Evolutionary conservation across 2,113 vertebrate species (phyloP), one percentile per base, ranked within the genome.

Genomic region (Rhegmatorhina hoffmannsi): DNA sequence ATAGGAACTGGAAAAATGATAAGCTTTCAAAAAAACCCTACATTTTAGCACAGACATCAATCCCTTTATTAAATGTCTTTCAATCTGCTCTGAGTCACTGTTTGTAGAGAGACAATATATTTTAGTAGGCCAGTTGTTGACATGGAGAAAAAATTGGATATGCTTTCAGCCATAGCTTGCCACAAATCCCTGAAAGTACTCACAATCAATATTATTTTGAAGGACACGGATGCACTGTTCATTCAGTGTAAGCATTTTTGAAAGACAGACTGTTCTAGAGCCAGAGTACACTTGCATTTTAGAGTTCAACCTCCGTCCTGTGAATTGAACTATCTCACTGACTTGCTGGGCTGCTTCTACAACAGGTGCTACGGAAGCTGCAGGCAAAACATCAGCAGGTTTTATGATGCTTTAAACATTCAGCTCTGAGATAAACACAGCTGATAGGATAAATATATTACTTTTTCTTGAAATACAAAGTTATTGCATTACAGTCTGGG

Each of bases 211-310:
- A 86, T 99, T 99, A 96, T 99, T 99, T 94, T 99, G 99, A 52
- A 99, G 98, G 5, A 98, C 81, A 12, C 98, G 98, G 85, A 99
- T 98, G 87, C 99, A 99, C 94, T 98, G 99, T 52, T 99, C 98
- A 94, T 98, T 98, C 49, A 99, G 92, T 0, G 98, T 98, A 94
- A 99, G 98, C 99, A 99, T 99, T 92, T 98, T 89, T 3, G 98
- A 98, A 62, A 99, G 98, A 85, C 93, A 98, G 28, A 74, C 59
- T 2, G 97, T 87, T 97, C 99, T 99, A 21, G 97, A 96, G 17
- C 99, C 99, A 2, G 99, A 99, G 91, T 99, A 99, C 64, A 99
- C 98, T 38, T 98, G 98, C 98, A 99, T 99, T 96, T 99, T 99
- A 82, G 84, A 98, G 95, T 99, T 98, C 16, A 98, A 91, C 43